Evolutionary conservation across 2,113 vertebrate genomes (phyloP).

Genomic region (Manacus vitellinus): DNA sequence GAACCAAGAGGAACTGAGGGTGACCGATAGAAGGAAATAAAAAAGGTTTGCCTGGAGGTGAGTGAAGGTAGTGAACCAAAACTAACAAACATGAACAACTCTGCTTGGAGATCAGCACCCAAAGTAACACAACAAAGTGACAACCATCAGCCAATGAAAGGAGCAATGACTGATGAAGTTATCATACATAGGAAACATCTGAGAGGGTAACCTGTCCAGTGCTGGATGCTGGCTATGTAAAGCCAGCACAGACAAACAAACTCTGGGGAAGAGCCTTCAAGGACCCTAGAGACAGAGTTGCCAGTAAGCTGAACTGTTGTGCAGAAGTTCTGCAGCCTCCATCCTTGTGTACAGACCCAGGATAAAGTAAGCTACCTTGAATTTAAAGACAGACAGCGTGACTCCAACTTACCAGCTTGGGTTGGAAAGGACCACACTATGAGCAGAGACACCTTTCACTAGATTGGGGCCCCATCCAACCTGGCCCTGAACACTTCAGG

Average conservation of each 20-base stretch:
- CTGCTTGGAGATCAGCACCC: background rate
- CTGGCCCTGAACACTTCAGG: background rate
- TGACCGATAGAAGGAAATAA: background rate
- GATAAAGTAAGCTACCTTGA: background rate
- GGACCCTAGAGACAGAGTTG: background rate
- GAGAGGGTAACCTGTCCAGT: background rate
- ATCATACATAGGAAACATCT: background rate
- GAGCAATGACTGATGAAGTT: background rate
- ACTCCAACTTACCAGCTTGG: background rate
- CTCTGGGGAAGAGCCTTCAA: background rate
- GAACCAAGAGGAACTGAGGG: background rate
- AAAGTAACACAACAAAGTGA: background rate
- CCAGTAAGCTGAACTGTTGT: background rate
- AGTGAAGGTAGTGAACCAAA: background rate
- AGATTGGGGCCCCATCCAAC: background rate
- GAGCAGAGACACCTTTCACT: background rate
- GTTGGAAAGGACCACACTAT: background rate
- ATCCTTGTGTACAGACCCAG: background rate
- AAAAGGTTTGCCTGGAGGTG: background rate
- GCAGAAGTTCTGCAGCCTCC: background rate
- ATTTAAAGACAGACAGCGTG: background rate
- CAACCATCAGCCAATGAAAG: background rate
- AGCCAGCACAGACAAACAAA: background rate
- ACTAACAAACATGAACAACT: background rate
- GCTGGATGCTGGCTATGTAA: background rate